Conservation (phyloP, 2,797 vertebrate species). For the Gallirallus australis region DNA sequence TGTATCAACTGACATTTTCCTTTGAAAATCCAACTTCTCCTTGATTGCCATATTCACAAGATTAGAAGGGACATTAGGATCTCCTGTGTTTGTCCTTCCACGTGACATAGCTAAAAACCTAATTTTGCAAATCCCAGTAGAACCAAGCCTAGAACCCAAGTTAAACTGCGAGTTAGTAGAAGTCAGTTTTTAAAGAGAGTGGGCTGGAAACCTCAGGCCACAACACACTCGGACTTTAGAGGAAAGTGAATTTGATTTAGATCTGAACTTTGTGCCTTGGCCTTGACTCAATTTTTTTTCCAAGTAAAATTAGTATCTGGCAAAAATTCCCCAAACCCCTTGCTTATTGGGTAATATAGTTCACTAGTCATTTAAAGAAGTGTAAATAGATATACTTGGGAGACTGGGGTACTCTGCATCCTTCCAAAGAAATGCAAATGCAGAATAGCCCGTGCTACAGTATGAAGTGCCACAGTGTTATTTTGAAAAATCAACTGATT, state of each 20-base stretch:
- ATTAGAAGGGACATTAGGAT: background rate
- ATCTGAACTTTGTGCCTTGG: conserved; percentile 47
- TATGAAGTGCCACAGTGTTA: background rate
- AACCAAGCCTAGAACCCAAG: background rate
- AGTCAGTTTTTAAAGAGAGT: background rate
- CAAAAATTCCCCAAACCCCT: conserved; percentile 16
- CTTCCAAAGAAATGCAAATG: background rate
- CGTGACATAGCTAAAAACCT: background rate
- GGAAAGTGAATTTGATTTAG: conserved; percentile 32
- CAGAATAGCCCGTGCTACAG: background rate
- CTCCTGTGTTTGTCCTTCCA: background rate
- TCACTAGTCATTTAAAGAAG: conserved; percentile 20
- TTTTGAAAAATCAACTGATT: conserved; percentile 3
- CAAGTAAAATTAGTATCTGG: conserved; percentile 47
- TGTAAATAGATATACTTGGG: conserved; percentile 46
- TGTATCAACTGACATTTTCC: background rate
- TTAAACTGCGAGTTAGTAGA: background rate
- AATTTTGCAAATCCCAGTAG: background rate
- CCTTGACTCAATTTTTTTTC: conserved; percentile 10
- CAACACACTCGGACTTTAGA: background rate
- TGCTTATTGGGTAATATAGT: conserved; percentile 40
- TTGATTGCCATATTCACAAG: background rate
- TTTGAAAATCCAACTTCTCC: background rate
- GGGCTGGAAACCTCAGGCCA: background rate
- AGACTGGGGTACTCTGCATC: background rate